Base-by-base conservation (phyloP, 2,888 invertebrate genomes). In the Trachelus stipa region DNA sequence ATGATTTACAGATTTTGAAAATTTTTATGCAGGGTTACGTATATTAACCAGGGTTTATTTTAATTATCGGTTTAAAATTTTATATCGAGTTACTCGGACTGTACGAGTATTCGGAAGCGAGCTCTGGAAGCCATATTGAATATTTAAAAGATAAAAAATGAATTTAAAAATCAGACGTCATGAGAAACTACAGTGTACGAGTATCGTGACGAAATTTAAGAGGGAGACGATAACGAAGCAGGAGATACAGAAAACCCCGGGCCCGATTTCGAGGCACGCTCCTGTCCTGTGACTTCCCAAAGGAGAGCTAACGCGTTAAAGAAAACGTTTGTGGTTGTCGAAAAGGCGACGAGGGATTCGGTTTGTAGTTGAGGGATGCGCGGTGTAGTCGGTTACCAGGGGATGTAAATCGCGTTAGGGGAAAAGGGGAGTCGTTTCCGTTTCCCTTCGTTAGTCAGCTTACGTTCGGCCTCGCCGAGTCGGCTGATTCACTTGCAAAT, bases 401-500 rank as follows among this genome's bases (percentile, higher is more conserved):
- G 78, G 77, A 83, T 83, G 82, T 83, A 82, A 84, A 83, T 84
- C 81, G 77, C 69, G 79, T 83, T 81, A 81, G 73, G 73, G 75
- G 78, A 80, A 80, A 79, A 81, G 76, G 76, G 71, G 75, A 81
- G 79, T 75, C 77, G 77, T 74, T 77, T 35, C 30, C 69, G 69
- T 73, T 78, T 68, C 69, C 75, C 78, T 81, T 81, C 79, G 79
- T 81, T 81, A 80, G 78, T 77, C 75, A 35, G 78, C 76, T 77
- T 35, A 71, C 73, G 74, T 81, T 69, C 78, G 69, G 56, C 79
- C 34, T 73, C 76, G 75, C 79, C 79, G 69, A 40, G 73, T 76
- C 77, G 77, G 75, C 81, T 84, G 84, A 88, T 87, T 88, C 87
- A 86, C 85, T 87, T 86, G 86, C 86, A 87, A 88, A 88, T 85